These are phyloP conservation scores for Geodia barretti DNA, from an alignment of 37 sponge, comb jelly and placozoan species.

Conservation along the genomic window DNA sequence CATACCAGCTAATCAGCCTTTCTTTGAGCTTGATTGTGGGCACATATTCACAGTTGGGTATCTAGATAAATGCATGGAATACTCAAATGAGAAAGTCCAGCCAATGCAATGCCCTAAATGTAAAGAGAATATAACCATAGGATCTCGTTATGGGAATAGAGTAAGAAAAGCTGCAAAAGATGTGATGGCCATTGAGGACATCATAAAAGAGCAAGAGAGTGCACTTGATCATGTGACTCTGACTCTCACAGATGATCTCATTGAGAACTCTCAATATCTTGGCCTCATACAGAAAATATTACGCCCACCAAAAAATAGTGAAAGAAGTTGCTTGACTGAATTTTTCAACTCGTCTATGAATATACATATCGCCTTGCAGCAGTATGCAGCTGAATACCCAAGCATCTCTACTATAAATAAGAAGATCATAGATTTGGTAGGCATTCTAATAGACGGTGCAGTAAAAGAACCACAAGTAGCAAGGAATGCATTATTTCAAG, in stretches of 20 bases:
- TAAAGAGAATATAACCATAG: background rate
- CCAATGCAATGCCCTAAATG: slow-evolving; percentile 19
- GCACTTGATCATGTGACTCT: background rate
- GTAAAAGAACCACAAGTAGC: no score
- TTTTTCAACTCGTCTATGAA: background rate
- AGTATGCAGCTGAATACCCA: no score
- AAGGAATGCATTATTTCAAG: background rate
- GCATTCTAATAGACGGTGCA: background rate
- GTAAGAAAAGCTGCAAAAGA: slow-evolving; percentile 3
- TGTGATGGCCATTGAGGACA: background rate
- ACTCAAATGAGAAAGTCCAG: background rate
- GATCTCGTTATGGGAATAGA: slow-evolving; percentile 43
- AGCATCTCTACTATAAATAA: background rate
- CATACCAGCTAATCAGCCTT: background rate
- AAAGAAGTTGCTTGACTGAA: no score
- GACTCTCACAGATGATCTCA: background rate
- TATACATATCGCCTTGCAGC: slow-evolving; percentile 14
- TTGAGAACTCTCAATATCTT: no score
- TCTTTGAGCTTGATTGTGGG: slow-evolving; percentile 34
- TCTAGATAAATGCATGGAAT: slow-evolving; percentile 23
- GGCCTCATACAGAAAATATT: no score
- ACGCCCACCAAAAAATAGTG: no score
- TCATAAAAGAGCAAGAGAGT: background rate
- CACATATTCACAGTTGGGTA: slow-evolving; percentile 49
- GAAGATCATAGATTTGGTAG: background rate